A percentile compares a stretch with the other conserved stretches of the same genome.
phyloP scores from a whole-genome alignment of 2,113 vertebrate genomes.

The Mixornis gularis region DNA sequence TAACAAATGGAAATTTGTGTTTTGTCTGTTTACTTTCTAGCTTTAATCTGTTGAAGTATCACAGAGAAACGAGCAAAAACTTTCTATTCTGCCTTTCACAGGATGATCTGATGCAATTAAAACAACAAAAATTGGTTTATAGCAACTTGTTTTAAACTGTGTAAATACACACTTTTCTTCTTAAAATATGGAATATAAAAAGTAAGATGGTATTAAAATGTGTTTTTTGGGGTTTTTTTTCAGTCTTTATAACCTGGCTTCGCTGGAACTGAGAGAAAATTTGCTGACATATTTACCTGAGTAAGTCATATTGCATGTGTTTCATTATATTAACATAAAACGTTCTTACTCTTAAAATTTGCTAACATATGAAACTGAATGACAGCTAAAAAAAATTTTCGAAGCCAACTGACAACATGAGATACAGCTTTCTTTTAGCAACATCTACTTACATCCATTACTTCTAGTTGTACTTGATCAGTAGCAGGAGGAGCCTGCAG shows the following conservation, averaged over 20 bases:
- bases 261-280: slow-evolving; percentile 97
- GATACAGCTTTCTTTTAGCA: neutral
- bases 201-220: neutral
- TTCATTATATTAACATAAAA: neutral
- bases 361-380: neutral
- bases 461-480: neutral
- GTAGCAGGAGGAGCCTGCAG: neutral
- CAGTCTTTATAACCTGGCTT: slow-evolving; percentile 92
- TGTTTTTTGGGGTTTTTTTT: slow-evolving; percentile 14
- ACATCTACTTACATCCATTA: neutral
- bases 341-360: neutral
- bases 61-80: neutral
- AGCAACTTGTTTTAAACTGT: neutral
- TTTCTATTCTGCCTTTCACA: neutral
- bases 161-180: neutral
- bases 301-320: slow-evolving; percentile 75
- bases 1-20: neutral
- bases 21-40: neutral
- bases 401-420: neutral
- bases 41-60: neutral
- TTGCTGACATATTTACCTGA: slow-evolving; percentile 93
- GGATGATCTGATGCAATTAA: neutral
- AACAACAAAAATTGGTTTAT: neutral
- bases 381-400: neutral
- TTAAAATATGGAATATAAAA: neutral